Evolutionary conservation across 2,888 invertebrate genomes (phyloP).

Genomic region (Liopterus haemorrhoidalis): DNA sequence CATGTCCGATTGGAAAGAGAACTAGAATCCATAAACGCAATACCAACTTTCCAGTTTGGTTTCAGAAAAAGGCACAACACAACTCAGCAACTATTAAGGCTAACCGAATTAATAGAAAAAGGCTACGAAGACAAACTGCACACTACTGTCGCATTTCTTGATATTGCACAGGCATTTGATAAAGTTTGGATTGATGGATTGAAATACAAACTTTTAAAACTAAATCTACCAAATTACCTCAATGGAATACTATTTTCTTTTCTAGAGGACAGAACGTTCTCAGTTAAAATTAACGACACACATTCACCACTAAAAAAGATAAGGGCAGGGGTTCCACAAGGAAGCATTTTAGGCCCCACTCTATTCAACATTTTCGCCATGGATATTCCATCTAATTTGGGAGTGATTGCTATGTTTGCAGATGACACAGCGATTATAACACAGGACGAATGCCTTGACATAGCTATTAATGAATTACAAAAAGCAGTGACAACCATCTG

Average conservation of each 20-base stretch:
- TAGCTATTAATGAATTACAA: too few relatives aligned
- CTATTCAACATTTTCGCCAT: constrained; percentile 29
- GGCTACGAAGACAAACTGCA: constrained; percentile 28
- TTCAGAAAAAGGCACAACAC: constrained; percentile 32
- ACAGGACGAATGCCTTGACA: too few relatives aligned
- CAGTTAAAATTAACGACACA: constrained; percentile 24
- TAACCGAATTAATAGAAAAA: constrained; percentile 27
- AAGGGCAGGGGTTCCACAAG: constrained; percentile 34
- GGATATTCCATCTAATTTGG: constrained; percentile 28
- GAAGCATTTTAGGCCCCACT: constrained; percentile 26
- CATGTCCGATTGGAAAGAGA: too few relatives aligned
- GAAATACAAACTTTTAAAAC: constrained; percentile 25
- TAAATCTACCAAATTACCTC: constrained; percentile 24
- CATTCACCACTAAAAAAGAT: constrained; percentile 22
- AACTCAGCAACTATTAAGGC: constrained; percentile 29
- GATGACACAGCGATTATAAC: too few relatives aligned
- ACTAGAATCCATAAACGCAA: too few relatives aligned
- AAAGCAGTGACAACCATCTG: constrained; percentile 19
- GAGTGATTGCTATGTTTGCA: too few relatives aligned
- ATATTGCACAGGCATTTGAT: constrained; percentile 36
- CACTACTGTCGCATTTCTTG: constrained; percentile 32
- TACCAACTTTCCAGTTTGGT: constrained; percentile 28
- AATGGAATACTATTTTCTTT: constrained; percentile 30
- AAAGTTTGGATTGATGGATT: constrained; percentile 34
- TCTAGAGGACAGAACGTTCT: constrained; percentile 27